Evolutionary conservation across 2,797 vertebrate genomes (phyloP), one percentile per base, ranked within the genome.

Genomic region (Furcifer pardalis): DNA sequence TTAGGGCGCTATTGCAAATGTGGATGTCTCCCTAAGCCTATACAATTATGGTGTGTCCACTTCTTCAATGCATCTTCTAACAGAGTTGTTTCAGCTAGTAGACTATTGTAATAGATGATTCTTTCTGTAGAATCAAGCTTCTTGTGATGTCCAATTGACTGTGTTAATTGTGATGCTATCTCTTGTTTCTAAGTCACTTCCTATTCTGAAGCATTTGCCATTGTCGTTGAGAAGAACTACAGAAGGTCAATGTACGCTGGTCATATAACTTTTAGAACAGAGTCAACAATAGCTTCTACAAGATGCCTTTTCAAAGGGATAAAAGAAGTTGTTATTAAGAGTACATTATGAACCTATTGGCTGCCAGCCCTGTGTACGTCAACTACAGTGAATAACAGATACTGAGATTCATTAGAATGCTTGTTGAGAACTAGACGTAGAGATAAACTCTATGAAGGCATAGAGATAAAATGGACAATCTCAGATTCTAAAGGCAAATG

Each of bases 261-360:
- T 32, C 30, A 44, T 44, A 63, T 25, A 44, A 44, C 46, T 71
- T n/a, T 42, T 71, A 60, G 44, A 56, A 72, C 56, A 69, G 69
- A 79, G 40, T 9, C 59, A 32, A 37, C 59, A 56, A 42, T 65
- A 2, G 27, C 44, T 25, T 74, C 65, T 30, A 65, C 37, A 37
- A 65, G 40, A 66, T n/a, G 19, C n/a, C n/a, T 42, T 42, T 44
- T 62, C 23, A 79, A 30, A 25, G 21, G 21, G n/a, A 65, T 42
- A 79, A 84, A 84, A 46, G 42, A 73, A 46, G 30, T 71, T 68
- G 78, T 42, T 72, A 69, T 73, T 62, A 71, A 62, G 52, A 25
- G 69, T 46, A 44, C 62, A 73, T 81, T 25, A 71, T 82, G 73
- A 62, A 25, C 56, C 66, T 19, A 32, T 5, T 44, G 17, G 49